Base-by-base conservation (phyloP, 1,140 invertebrate genomes). In the Heterodera carotae region DNA sequence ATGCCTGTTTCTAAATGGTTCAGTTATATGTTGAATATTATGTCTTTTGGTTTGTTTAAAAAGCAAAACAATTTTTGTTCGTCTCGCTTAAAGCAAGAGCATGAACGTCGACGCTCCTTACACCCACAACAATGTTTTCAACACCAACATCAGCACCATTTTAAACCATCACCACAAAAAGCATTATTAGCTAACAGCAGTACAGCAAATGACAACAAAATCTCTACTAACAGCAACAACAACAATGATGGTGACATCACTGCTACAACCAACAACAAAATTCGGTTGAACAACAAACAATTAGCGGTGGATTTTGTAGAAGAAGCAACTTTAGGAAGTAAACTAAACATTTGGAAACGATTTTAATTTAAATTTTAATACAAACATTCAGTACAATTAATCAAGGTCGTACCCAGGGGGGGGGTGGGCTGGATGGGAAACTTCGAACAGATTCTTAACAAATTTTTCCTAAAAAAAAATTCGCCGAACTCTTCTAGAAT, bases 241-340 rank as follows among this genome's bases (percentile, higher is more conserved):
- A 53, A 53, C 48, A 56, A 56, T 4, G 22, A 56, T 56, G 48
- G 18, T 0, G 39, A 43, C 39, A 4, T 10, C 48, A 56, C 39
- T 43, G 39, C 12, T 6, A 12, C 6, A 12, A 53, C 4, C 22
- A 22, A 22, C 48, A 22, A 22, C 34, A 34, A 31, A 29, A 76
- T 76, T 29, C 72, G 39, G 75, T 76, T 43, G n/a, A 31, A 12
- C n/a, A 76, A 74, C 34, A 27, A 79, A 64, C 77, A 25, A 15
- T 31, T 29, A 48, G 59, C 43, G 29, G 78, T 66, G 12, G 22
- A 76, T 53, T 72, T 36, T 56, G 75, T 69, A 56, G 36, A 74
- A 15, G 48, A 56, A 56, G 48, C 48, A 56, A 18, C 48, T 18
- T 53, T 22, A 53, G 48, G 39, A 12, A 7, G 39, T 43, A 43